Evolutionary conservation across 2,113 vertebrate genomes (phyloP), one percentile per base, ranked within the genome.

Genomic region (Esox niger): DNA sequence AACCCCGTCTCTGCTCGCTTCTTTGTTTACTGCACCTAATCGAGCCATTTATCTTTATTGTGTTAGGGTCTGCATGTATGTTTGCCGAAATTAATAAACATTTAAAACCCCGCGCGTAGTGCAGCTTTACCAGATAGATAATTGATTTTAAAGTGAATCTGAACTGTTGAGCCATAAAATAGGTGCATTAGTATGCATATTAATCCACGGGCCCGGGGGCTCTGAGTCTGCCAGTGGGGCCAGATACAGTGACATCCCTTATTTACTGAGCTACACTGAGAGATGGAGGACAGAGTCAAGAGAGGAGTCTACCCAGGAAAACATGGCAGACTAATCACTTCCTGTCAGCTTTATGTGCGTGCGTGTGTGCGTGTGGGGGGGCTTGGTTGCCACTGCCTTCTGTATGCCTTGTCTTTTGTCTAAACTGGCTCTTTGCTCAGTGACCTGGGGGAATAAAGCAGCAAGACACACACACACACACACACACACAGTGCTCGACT

Each of bases 111-210:
- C 10, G 25, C 46, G 76, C 80, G 58, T 74, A 81, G 75, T 76
- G 68, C 68, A 74, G 80, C 76, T 79, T 82, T 80, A 82, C 71
- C 84, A 83, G 79, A 83, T 82, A 79, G 77, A 80, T 86, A 84
- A 86, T 86, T 86, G 84, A 82, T 86, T 86, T 82, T 84, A 84
- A 79, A 82, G 78, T 82, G 78, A 82, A 84, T 84, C 74, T 78
- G 73, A 84, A 84, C 80, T 79, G 84, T 82, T 81, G 80, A 86
- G 82, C 80, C 82, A 81, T 84, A 84, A 84, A 86, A 86, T 82
- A 79, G 82, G 80, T 76, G 54, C 74, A 86, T 86, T 84, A 86
- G 80, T 80, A 84, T 84, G 81, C 79, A 86, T 86, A 82, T 84
- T 86, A 86, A 86, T 86, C 77, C 38, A 23, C 6, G 35, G 5